Evolutionary conservation across 2,888 invertebrate genomes (phyloP), one percentile per base, ranked within the genome.

Genomic region (Slavum lentiscoides): DNA sequence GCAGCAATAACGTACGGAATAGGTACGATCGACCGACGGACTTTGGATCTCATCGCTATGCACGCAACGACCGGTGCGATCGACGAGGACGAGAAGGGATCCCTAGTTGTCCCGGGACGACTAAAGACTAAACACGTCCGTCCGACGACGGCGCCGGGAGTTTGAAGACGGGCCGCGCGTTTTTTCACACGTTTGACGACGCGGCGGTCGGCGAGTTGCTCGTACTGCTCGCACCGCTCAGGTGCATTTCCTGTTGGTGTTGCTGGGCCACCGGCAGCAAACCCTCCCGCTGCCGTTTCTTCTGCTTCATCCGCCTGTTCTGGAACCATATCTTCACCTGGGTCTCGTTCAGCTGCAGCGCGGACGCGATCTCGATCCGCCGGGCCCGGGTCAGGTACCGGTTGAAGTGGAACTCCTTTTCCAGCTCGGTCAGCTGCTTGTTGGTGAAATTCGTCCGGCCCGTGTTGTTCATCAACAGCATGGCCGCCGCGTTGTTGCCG

Each of bases 351-450:
- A 99, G 91, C 86, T 97, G 96, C 80, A 99, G 88, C 5, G 97
- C 94, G 4, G 96, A 94, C 0, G 99, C 99, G 84, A 99, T 99
- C 88, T 99, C 99, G 86, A 98, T 98, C 85, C 99, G 90, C 84
- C 98, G 89, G 61, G 97, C 98, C 84, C 98, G 89, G 61, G 98
- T 99, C 85, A 99, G 91, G 89, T 99, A 99, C 88, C 97, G 98
- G 89, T 98, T 98, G 88, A 97, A 98, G 87, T 98, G 98, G 88
- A 98, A 99, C 88, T 99, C 98, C 87, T 99, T 99, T 87, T 99
- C 99, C 84, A 99, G 90, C 88, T 99, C 99, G 3, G 98, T 99
- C 83, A 99, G 91, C 87, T 99, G 99, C 88, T 98, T 98, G 88
- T 98, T 99, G 84, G 98, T 98, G 89, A 99, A 99, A 89, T 99